Conservation (phyloP, 2,888 invertebrate species). For the Operophtera brumata region DNA sequence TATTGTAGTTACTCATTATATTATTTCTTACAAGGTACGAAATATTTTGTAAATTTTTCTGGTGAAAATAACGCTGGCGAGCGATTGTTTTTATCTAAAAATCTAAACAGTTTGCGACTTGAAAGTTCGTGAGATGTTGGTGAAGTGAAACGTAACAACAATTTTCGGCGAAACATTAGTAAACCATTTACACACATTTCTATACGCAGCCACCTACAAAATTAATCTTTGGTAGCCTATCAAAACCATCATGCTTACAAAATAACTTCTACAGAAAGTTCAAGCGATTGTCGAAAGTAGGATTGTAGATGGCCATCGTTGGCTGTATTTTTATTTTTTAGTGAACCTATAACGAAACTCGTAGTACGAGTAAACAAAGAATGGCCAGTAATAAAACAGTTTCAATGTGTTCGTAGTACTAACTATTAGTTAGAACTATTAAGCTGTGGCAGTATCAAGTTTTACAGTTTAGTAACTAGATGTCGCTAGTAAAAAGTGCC, state of each 20-base stretch:
- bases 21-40: too few relatives aligned
- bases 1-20: too few relatives aligned
- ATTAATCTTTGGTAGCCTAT: too few relatives aligned
- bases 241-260: conserved; percentile 4
- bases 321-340: too few relatives aligned
- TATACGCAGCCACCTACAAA: not conserved
- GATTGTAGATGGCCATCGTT: too few relatives aligned
- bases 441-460: conserved; percentile 2
- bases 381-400: not conserved
- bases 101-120: too few relatives aligned
- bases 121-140: too few relatives aligned
- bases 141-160: too few relatives aligned
- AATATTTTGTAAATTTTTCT: too few relatives aligned
- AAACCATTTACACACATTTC: not conserved
- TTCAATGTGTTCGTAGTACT: not conserved
- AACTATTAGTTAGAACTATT: not conserved
- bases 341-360: not conserved
- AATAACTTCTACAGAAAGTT: not conserved
- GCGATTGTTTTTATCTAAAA: too few relatives aligned
- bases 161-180: too few relatives aligned
- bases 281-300: conserved; percentile 11
- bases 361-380: not conserved
- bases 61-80: too few relatives aligned
- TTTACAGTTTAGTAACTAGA: not conserved
- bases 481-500: conserved; percentile 9